These are phyloP conservation scores for Hipposideros armiger DNA, from an alignment of 2,113 vertebrate genomes.

Conservation along the genomic window DNA sequence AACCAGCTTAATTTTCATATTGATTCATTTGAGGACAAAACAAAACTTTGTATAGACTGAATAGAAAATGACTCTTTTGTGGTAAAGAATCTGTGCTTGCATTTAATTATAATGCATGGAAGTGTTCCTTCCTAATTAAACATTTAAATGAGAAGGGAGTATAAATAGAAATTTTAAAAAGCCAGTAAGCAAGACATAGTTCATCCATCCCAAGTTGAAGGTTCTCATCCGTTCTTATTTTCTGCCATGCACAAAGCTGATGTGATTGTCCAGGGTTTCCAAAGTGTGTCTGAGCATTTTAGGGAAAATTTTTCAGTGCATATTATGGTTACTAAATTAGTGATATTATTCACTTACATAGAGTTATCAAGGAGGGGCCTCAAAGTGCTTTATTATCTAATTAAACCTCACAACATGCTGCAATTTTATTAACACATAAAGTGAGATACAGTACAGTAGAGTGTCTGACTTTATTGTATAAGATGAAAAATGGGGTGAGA, in stretches of 20 bases:
- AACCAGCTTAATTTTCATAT: constrained; percentile 76
- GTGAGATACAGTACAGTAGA: neutral
- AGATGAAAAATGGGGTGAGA: neutral
- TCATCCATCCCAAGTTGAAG: constrained; percentile 62
- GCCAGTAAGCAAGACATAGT: neutral
- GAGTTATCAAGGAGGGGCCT: constrained; percentile 27
- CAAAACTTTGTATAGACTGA: constrained; percentile 80
- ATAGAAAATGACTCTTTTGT: constrained; percentile 72
- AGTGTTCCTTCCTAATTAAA: constrained; percentile 79
- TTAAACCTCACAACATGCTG: constrained; percentile 76
- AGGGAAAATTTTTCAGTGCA: constrained; percentile 64
- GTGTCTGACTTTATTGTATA: neutral
- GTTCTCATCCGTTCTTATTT: constrained; percentile 60
- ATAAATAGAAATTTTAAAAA: constrained; percentile 76
- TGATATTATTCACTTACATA: constrained; percentile 2
- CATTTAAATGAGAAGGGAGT: constrained; percentile 76
- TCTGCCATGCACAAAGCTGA: constrained; percentile 52
- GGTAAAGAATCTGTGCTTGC: constrained; percentile 60
- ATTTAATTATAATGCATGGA: constrained; percentile 72
- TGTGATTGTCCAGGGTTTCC: constrained; percentile 29
- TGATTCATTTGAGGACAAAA: constrained; percentile 82
- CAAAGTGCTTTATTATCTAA: constrained; percentile 76
- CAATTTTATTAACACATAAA: constrained; percentile 70
- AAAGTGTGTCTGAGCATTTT: constrained; percentile 69
- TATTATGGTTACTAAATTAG: constrained; percentile 39